A percentile compares a stretch with the other conserved stretches of the same genome.
Evolutionary conservation across 2,113 vertebrate species (phyloP).

Genomic region (Donacobius atricapilla): DNA sequence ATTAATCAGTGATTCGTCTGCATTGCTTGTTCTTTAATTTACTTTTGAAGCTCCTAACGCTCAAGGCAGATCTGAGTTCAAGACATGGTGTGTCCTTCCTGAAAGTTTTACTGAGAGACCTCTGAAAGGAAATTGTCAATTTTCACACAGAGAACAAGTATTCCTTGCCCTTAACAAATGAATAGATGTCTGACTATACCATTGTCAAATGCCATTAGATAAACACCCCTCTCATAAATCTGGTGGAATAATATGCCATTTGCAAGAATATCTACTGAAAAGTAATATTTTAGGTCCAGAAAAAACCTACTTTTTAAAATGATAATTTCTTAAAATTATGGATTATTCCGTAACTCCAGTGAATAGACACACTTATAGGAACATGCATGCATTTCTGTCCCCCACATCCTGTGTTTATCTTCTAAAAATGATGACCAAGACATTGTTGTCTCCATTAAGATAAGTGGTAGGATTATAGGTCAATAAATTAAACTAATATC

Average conservation of each 20-base stretch:
- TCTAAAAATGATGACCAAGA: neutral
- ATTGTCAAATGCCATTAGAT: neutral
- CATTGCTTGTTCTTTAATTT: neutral
- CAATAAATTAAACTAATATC: neutral
- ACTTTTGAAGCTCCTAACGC: neutral
- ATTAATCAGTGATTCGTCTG: neutral
- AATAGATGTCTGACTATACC: neutral
- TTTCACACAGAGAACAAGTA: neutral
- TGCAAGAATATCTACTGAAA: neutral
- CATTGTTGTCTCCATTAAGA: neutral
- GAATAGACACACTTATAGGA: neutral
- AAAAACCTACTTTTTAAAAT: neutral
- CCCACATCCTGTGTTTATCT: neutral
- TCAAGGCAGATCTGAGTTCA: neutral
- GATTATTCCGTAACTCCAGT: neutral
- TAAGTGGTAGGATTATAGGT: neutral
- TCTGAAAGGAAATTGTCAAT: neutral
- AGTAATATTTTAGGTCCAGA: neutral
- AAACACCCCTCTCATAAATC: neutral
- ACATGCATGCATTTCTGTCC: neutral
- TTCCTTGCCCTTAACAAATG: neutral
- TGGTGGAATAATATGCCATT: neutral
- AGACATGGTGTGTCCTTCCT: neutral
- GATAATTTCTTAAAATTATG: neutral
- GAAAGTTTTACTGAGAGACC: neutral